These are phyloP conservation scores for Stenopsyche tienmushanensis DNA, from an alignment of 1,140 invertebrate genomes.

Conservation along the genomic window DNA sequence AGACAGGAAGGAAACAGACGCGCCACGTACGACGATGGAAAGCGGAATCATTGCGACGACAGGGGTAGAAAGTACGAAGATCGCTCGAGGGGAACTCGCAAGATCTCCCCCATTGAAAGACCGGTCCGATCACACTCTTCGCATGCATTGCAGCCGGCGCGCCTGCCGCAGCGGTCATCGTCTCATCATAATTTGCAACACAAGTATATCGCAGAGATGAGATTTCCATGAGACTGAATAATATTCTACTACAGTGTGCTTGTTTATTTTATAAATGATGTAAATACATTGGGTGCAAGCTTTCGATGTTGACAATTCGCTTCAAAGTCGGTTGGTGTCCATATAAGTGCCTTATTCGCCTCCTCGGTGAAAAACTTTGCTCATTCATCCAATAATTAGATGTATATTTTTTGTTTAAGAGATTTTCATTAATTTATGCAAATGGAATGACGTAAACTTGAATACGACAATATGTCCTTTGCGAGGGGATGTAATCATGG, in stretches of 20 bases:
- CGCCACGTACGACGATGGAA: slow-evolving; percentile 49
- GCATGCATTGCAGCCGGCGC: slow-evolving; percentile 51
- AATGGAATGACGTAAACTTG: neutral
- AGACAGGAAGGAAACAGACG: slow-evolving; percentile 50
- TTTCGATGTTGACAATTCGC: neutral
- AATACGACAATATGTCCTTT: too few species aligned
- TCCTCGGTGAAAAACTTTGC: slow-evolving; percentile 6
- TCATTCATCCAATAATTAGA: neutral
- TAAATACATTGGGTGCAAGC: neutral
- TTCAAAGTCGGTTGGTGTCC: too few species aligned
- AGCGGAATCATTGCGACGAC: slow-evolving; percentile 40
- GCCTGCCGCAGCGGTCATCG: slow-evolving; percentile 50
- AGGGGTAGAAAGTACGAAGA: slow-evolving; percentile 44
- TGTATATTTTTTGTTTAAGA: neutral
- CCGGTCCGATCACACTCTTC: slow-evolving; percentile 57
- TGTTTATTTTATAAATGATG: slow-evolving; percentile 1
- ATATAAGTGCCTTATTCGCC: slow-evolving; percentile 32
- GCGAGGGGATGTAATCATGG: too few species aligned
- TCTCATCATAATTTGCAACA: slow-evolving; percentile 59
- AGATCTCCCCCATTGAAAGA: slow-evolving; percentile 30
- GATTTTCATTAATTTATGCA: neutral
- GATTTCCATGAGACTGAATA: slow-evolving; percentile 55
- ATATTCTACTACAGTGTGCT: neutral
- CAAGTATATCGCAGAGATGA: slow-evolving; percentile 61
- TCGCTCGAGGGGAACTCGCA: slow-evolving; percentile 43